Base-by-base conservation (phyloP, 1,140 invertebrate species). In the Lordiphosa clarofinis region DNA sequence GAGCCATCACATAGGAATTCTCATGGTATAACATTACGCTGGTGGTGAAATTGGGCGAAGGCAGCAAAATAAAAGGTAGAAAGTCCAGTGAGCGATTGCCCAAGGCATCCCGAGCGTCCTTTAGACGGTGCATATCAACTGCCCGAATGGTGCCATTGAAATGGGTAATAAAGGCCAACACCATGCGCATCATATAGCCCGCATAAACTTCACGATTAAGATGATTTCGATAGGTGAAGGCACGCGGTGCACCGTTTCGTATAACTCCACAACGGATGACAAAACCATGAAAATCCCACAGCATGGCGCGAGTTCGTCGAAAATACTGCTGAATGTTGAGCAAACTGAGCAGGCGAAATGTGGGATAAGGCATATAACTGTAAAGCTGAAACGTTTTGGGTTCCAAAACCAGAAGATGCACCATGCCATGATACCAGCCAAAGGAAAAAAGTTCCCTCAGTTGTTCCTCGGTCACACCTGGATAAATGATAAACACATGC, bases 141-240 rank as follows among this genome's bases (percentile, higher is more conserved):
- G 35, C 31, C 0, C 36, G 31, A 19, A 58, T 9, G 1, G 52
- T 68, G 43, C 71, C 75, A 55, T 81, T 81, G 8, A 55, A 81
- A 37, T 64, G 68, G 0, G 10, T 31, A 5, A 73, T 72, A 24
- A 81, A 81, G 5, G 81, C 71, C 42, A 81, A 12, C 0, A 47
- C 9, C 38, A 75, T 81, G 0, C 50, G 35, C 3, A 81, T 56
- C 75, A 81, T 81, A 57, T 81, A 81, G 2, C 75, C 75, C 4
- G 75, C 64, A 11, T 71, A 54, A 5, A 81, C 21, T 3, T 50
- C 8, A 15, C 40, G 40, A 10, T 64, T 39, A 0, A 42, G 24
- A 3, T 68, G 53, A 56, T 81, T 54, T 11, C 13, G 53, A 24
- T 75, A 81, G n/a, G 56, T 43, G 36, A 81, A 81, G 19, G 61